A percentile compares a stretch with the other conserved stretches of the same genome.
phyloP scores from a whole-genome alignment of 2,888 invertebrate species.

The Sthenelais limicola region DNA sequence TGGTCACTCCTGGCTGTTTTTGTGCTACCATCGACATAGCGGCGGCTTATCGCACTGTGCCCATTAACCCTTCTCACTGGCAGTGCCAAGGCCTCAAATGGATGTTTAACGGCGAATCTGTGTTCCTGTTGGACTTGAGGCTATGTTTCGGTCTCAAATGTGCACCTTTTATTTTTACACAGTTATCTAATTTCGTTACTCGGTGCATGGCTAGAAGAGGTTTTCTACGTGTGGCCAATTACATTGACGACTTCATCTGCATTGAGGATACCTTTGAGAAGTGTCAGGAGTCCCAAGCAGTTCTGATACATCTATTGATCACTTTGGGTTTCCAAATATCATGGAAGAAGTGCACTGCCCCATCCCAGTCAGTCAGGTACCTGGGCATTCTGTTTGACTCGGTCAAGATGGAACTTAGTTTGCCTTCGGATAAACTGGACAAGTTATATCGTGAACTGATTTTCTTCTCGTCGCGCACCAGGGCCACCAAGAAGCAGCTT shows the following conservation, averaged over 20 bases:
- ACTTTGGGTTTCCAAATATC: not conserved
- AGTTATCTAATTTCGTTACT: not conserved
- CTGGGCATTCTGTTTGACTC: not conserved
- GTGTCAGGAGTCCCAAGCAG: not conserved
- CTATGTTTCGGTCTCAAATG: not conserved
- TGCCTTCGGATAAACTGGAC: not conserved
- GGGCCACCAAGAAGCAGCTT: not conserved
- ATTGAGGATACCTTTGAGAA: not conserved
- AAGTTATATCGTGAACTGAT: not conserved
- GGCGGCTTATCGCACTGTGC: not conserved
- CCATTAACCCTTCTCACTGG: not conserved
- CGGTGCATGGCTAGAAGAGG: not conserved
- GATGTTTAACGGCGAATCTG: not conserved
- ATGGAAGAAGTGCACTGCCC: not conserved
- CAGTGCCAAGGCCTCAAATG: not conserved
- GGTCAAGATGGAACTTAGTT: not conserved
- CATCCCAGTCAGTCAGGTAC: not conserved
- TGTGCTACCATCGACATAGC: not conserved
- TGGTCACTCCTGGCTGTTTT: too few relatives aligned
- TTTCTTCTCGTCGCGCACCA: not conserved
- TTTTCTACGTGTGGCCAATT: not conserved
- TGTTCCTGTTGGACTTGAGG: not conserved
- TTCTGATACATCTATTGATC: not conserved
- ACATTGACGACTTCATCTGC: not conserved
- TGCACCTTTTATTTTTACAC: constrained; percentile 3